phyloP scores from a whole-genome alignment of 2,888 invertebrate genomes.

The Apeira syringaria region DNA sequence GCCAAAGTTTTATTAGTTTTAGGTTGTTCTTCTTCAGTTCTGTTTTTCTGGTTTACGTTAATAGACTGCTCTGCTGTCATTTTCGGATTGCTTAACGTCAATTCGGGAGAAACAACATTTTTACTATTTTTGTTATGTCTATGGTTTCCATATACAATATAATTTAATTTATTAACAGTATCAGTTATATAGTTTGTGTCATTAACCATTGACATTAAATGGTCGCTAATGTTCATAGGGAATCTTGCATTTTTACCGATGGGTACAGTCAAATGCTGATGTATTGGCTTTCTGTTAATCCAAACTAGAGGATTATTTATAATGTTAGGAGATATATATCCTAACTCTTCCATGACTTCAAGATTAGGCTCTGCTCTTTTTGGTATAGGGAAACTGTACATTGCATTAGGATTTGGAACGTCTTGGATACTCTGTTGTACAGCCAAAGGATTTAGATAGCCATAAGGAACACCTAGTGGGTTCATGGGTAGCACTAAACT shows the following conservation, averaged over 20 bases:
- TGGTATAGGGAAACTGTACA: neutral
- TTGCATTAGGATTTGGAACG: slow-evolving; percentile 2
- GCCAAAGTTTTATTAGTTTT: neutral
- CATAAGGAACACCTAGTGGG: slow-evolving; percentile 3
- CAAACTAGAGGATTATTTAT: neutral
- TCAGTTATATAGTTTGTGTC: too few relatives aligned
- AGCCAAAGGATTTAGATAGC: neutral
- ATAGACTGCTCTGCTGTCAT: neutral
- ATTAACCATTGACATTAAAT: slow-evolving; percentile 5
- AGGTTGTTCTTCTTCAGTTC: neutral
- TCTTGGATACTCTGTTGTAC: slow-evolving; percentile 1
- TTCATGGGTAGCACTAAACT: slow-evolving; percentile 2
- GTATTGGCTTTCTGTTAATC: neutral
- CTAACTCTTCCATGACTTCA: neutral
- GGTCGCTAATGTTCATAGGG: slow-evolving; percentile 5
- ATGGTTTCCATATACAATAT: slow-evolving; percentile 4
- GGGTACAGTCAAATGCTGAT: slow-evolving; percentile 3
- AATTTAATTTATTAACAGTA: too few relatives aligned
- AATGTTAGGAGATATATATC: slow-evolving; percentile 1
- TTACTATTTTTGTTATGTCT: neutral
- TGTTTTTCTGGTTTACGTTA: neutral
- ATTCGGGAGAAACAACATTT: neutral
- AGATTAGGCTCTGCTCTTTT: neutral
- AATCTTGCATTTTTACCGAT: neutral
- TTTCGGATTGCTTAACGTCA: neutral